Base-by-base conservation (phyloP, 2,888 invertebrate species). In the Ennomos erosarius region DNA sequence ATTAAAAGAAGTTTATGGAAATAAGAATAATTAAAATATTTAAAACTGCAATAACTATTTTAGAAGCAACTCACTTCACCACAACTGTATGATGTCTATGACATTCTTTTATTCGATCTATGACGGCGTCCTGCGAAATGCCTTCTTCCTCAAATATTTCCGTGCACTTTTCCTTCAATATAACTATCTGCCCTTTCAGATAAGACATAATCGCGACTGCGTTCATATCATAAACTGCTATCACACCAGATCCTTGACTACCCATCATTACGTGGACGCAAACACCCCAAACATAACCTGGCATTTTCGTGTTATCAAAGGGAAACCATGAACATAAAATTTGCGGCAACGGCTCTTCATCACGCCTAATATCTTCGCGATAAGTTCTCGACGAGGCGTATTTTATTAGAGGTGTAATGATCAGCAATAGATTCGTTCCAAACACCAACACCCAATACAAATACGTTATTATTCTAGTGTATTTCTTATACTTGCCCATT, bases 271-370 rank as follows among this genome's bases (percentile, higher is more conserved):
- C 57, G n/a, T 89, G 84, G 12, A 82, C 37, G 6, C 75, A 16
- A 37, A 77, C 57, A 4, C 78, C 75, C n/a, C 69, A 65, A 0
- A 75, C 39, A 64, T 84, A 88, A 1, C 86, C 89, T 0, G 86
- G 82, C 70, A 79, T 75, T 54, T 74, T 75, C 0, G 68, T 76
- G 37, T 79, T 78, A 63, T 89, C 77, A 59, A 88, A 87, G 0
- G 90, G 89, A 56, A 85, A 84, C 89, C 89, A 89, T 1, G 84
- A 82, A 63, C 68, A 74, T 35, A 88, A 44, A 43, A 89, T 83
- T 58, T 82, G 82, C 0, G 87, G 86, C 33, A 79, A 74, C 0
- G 82, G 74, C 38, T 84, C 81, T 2, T 63, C 62, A 0, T 79
- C 84, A n/a, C 68, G 67, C 9, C 46, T 59, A 34, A 87, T 69